These are phyloP conservation scores for Tragelaphus oryx DNA, from an alignment of 2,797 vertebrate species.

Conservation along the genomic window DNA sequence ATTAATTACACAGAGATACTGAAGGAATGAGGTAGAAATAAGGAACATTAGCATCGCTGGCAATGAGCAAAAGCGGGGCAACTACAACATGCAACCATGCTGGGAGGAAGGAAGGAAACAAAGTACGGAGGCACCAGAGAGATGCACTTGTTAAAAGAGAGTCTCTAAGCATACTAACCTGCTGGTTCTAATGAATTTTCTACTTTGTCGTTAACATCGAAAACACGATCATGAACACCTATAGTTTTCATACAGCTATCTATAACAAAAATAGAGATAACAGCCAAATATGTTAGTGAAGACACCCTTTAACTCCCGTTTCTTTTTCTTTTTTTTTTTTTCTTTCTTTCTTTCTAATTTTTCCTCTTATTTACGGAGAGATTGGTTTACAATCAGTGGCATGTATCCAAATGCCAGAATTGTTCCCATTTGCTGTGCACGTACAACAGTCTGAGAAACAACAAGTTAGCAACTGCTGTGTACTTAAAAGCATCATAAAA, in stretches of 20 bases:
- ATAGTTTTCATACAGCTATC: constrained; percentile 99
- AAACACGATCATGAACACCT: constrained; percentile 99
- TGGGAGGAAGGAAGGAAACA: constrained; percentile 77
- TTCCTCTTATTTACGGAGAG: constrained; percentile 68
- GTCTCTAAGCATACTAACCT: constrained; percentile 98
- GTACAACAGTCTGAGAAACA: constrained; percentile 83
- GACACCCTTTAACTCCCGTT: constrained; percentile 85
- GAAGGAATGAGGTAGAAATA: constrained; percentile 74
- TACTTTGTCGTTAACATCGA: constrained; percentile 99
- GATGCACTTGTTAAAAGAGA: constrained; percentile 87
- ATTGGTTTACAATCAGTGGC: constrained; percentile 74
- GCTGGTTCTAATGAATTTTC: constrained; percentile 99
- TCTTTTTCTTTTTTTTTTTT: constrained; percentile 72
- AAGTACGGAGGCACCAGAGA: constrained; percentile 80
- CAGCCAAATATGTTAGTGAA: constrained; percentile 94
- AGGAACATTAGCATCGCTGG: constrained; percentile 72
- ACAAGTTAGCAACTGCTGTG: constrained; percentile 85
- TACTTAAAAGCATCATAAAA: constrained; percentile 79
- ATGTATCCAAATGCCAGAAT: constrained; percentile 74
- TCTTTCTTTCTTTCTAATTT: constrained; percentile 68
- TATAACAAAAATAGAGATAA: constrained; percentile 94
- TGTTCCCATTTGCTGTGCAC: constrained; percentile 72
- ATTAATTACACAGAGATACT: constrained; percentile 73
- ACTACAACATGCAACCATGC: constrained; percentile 80
- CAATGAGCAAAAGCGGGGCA: constrained; percentile 75